Base-by-base conservation (phyloP, 1,140 invertebrate genomes). In the Chironomus striatipennis region DNA sequence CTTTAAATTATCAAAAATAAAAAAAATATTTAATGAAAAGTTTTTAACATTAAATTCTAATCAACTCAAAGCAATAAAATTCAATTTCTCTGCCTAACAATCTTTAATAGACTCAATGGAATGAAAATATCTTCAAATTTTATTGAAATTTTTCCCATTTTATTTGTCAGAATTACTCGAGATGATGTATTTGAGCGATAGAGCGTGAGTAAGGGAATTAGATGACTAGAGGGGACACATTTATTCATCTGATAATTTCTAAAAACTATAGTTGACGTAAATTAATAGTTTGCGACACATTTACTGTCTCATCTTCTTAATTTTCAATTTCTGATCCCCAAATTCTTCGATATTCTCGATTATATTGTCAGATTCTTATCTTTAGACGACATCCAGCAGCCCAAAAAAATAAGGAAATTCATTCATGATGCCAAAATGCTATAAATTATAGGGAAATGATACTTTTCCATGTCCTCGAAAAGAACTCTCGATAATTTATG, bases 211-310 rank as follows among this genome's bases (percentile, higher is more conserved):
- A n/a, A 2, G 47, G n/a, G 2, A 57, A 12, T 12, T 2, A 2
- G 47, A 57, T 57, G 47, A 57, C 47, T 57, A 5, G 47, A 57
- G 47, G 47, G 47, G 47, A 57, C 47, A 57, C 12, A 12, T 57
- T 57, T 57, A 57, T 57, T n/a, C 47, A 57, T 57, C 47, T n/a
- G 47, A 57, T 57, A 57, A 57, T 57, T n/a, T n/a, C 12, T 57
- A 57, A 57, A 57, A 57, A 57, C 47, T 57, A 70, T 9, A 20
- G 5, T 70, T 70, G 65, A 70, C 20, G 10, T 70, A 70, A 70
- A 70, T 70, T 70, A 70, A 70, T 70, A 70, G 65, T 70, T 57
- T 18, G 17, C 65, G 65, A 70, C 65, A 70, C 47, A 70, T 70
- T 70, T 70, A 15, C 20, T 18, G 9, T 67, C 65, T 70, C 65